Base-by-base conservation (phyloP, 2,113 vertebrate genomes). In the Atractosteus spatula region DNA sequence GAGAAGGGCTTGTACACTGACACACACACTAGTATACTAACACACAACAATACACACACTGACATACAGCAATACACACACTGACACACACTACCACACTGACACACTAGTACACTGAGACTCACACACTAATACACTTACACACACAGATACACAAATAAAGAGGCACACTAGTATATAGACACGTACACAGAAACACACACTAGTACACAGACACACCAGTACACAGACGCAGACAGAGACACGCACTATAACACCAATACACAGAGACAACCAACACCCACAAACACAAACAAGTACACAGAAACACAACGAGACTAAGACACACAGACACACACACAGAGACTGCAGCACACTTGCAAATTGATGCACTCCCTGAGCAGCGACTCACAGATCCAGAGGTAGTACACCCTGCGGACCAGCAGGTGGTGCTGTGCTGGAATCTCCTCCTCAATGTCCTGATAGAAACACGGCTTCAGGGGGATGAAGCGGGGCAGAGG, bases 381-480 rank as follows among this genome's bases (percentile, higher is more conserved):
- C 17, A 29, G 1, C 4, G 69, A 89, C 96, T 90, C 85, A 99
- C 97, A 94, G 75, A 97, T 92, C 97, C 96, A 98, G 10, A 99
- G 92, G 0, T 80, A 92, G 87, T 97, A 98, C 77, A 97, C 90
- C 78, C 91, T 89, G 76, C 88, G 94, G 80, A 98, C 94, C 79
- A 98, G 79, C n/a, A 84, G 84, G 74, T 91, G 92, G 73, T 98
- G 86, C 4, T 89, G 89, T 0, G 86, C 82, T 29, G 97, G 97
- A 3, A 99, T 98, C 74, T 99, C 97, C 1, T 97, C 95, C 0
- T 94, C 89, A 8, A 98, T 92, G 41, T 97, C 94, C 76, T 99
- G 97, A 85, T 98, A 98, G 89, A 98, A 99, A 73, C 97, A 99
- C 0, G 97, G 95, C 71, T 96, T 96, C 77, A 99, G 85, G 2